Percentiles rank a stretch among this genome's conserved stretches.
These are phyloP conservation scores for Blastomussa wellsi DNA, from an alignment of 92 coral and sea anemone genomes.

Conservation along the genomic window DNA sequence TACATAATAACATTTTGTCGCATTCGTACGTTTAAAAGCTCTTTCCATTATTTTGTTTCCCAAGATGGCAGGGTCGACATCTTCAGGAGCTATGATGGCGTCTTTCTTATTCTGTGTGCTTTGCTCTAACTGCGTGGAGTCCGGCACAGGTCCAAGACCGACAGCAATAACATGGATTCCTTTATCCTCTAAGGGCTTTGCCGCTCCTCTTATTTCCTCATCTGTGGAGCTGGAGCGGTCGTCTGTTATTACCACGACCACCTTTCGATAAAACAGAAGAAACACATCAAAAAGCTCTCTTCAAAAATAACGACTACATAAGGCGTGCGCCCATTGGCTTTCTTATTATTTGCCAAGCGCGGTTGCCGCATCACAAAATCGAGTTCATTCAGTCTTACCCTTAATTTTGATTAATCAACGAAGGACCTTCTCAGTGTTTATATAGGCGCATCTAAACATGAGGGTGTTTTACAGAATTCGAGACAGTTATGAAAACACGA, in stretches of 20 bases:
- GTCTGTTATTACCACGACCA: conserved; percentile 72
- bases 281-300: not conserved
- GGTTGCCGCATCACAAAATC: not conserved
- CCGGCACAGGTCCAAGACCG: conserved; percentile 61
- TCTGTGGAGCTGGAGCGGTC: conserved; percentile 53
- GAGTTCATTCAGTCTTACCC: not conserved
- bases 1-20: not conserved
- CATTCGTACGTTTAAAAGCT: conserved; percentile 49
- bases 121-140: conserved; percentile 44
- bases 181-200: conserved; percentile 48
- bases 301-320: not conserved
- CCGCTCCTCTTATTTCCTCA: conserved; percentile 44
- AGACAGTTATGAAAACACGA: too few species aligned
- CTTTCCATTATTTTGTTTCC: conserved; percentile 64
- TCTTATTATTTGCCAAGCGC: not conserved
- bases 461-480: too few species aligned
- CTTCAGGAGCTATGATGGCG: conserved; percentile 57
- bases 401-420: not conserved
- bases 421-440: too few species aligned
- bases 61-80: conserved; percentile 54
- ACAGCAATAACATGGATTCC: conserved; percentile 69
- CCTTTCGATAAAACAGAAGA: conserved; percentile 15
- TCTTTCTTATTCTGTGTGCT: conserved; percentile 49
- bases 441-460: too few species aligned
- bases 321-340: not conserved